Conservation (phyloP, 1,140 invertebrate species). For the Drosophila suzukii region DNA sequence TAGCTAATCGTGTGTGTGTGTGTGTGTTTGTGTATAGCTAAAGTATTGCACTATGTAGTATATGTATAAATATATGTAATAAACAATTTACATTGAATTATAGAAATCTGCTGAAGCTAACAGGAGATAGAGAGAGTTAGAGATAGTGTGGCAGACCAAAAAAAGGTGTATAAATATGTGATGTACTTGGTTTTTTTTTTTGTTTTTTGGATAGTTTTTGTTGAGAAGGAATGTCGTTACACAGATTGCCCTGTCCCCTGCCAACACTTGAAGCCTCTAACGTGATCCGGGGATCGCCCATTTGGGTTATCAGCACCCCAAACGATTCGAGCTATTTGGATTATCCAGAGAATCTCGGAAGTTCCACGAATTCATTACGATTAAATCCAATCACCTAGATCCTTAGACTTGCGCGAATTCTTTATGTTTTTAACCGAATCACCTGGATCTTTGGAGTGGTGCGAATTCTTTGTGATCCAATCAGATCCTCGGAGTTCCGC, state of each 20-base stretch:
- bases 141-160: slow-evolving; percentile 20
- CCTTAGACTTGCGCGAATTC: background rate
- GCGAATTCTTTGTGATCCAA: background rate
- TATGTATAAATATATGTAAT: slow-evolving; percentile 64
- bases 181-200: slow-evolving; percentile 17
- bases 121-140: slow-evolving; percentile 12
- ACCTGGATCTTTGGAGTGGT: background rate
- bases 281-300: slow-evolving; percentile 43
- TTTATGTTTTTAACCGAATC: background rate
- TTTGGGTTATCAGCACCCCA: slow-evolving; percentile 4
- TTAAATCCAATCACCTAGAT: background rate
- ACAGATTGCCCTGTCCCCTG: slow-evolving; percentile 46
- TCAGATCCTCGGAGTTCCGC: background rate
- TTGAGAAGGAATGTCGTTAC: slow-evolving; percentile 47
- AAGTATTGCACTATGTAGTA: slow-evolving; percentile 76
- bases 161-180: slow-evolving; percentile 38
- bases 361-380: background rate
- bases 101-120: slow-evolving; percentile 30
- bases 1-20: slow-evolving; percentile 48
- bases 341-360: background rate
- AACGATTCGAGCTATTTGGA: slow-evolving; percentile 7
- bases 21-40: slow-evolving; percentile 55
- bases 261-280: slow-evolving; percentile 71
- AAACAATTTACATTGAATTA: slow-evolving; percentile 72
- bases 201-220: slow-evolving; percentile 27